Conservation (phyloP, 2,113 vertebrate genomes). For the Castor canadensis region DNA sequence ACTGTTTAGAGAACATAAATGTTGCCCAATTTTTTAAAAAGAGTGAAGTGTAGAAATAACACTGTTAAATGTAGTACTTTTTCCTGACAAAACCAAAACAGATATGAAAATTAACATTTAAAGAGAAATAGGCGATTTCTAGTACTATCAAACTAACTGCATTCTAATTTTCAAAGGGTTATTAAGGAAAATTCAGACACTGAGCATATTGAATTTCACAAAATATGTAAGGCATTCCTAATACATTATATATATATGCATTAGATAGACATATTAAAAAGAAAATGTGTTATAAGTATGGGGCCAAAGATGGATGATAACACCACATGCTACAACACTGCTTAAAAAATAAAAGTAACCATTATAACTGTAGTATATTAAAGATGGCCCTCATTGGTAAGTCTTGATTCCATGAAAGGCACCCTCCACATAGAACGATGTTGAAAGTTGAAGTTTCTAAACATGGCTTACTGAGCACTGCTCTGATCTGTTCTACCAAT, state of each 20-base stretch:
- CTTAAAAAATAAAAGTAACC: not conserved
- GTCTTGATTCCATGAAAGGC: not conserved
- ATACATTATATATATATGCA: too few relatives aligned
- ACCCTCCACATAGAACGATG: not conserved
- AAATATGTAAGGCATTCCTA: not conserved
- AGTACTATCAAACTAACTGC: not conserved
- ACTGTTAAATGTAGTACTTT: not conserved
- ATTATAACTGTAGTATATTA: not conserved
- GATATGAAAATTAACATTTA: not conserved
- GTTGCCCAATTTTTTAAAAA: not conserved
- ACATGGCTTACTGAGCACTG: not conserved
- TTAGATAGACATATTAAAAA: not conserved
- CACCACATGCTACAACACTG: not conserved
- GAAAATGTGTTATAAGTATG: not conserved
- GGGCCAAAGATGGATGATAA: not conserved
- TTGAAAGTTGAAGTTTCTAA: not conserved
- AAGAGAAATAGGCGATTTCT: not conserved
- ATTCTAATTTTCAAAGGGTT: conserved; percentile 10
- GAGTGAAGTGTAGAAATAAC: not conserved
- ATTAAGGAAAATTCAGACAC: not conserved
- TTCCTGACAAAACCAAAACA: not conserved
- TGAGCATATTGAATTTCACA: not conserved
- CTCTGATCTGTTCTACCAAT: not conserved
- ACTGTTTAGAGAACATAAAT: not conserved
- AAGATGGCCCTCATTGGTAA: not conserved